Evolutionary conservation across 2,888 invertebrate genomes (phyloP), one percentile per base, ranked within the genome.

Genomic region (Limulus polyphemus): DNA sequence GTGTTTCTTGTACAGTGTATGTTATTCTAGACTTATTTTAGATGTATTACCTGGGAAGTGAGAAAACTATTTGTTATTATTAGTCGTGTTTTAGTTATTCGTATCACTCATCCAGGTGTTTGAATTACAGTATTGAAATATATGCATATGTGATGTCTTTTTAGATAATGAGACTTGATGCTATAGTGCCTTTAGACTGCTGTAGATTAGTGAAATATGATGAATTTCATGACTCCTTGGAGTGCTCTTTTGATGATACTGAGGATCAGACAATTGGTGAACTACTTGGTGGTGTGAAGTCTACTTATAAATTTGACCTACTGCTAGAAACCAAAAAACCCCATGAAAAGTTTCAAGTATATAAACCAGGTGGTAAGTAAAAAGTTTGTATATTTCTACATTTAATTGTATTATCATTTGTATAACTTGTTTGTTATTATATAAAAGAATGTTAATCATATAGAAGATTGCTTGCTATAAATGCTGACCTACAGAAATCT

Each of bases 141-240:
- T 50, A 46, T 47, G 32, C 59, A 47, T 56, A 51, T 11, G 55
- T 63, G 49, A 9, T 55, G 52, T 58, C 52, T 58, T 68, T 66
- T 4, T 69, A 80, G 79, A 78, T 81, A 70, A 79, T 85, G 60
- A 79, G 80, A 66, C 76, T 86, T 50, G 81, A 83, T 47, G 76
- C 77, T 32, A 73, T 81, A 62, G 82, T 84, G 1, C 80, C 83
- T 4, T 69, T 83, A 3, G 81, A 83, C 58, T 82, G 84, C 66
- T 86, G 85, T 71, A 82, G 88, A 9, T 77, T 90, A 47, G 87
- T 88, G 17, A 81, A 81, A 61, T 89, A 84, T 71, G 83, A 87
- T 71, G 81, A 81, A 60, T 75, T 77, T 56, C 79, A 79, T 63
- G 84, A 85, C 66, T 79, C 82, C 11, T 82, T 88, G 47, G 82